Evolutionary conservation across 2,888 invertebrate genomes (phyloP).

Genomic region (Volucella zonaria): DNA sequence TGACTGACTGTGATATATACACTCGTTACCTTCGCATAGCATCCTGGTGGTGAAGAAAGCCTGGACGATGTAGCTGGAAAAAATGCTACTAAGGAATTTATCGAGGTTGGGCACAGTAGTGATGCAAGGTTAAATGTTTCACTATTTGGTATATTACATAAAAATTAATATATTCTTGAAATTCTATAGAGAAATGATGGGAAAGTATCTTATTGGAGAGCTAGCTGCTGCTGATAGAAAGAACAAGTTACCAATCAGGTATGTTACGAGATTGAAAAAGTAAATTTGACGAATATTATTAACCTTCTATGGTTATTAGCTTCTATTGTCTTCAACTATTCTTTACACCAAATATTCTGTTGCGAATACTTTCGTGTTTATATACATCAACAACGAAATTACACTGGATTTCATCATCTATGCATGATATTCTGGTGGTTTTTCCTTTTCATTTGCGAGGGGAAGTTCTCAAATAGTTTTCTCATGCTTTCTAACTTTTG

Average conservation of each 20-base stretch:
- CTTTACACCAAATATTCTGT: not conserved
- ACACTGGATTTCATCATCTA: too few species aligned
- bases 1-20: not conserved
- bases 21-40: conserved; percentile 84
- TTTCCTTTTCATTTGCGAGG: too few species aligned
- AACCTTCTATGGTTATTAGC: conserved; percentile 1
- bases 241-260: conserved; percentile 77
- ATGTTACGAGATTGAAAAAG: conserved; percentile 46
- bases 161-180: not conserved
- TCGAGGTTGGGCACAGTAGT: conserved; percentile 98
- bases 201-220: conserved; percentile 93
- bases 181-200: conserved; percentile 86
- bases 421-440: too few species aligned
- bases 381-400: too few species aligned
- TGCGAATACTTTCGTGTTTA: too few species aligned
- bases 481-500: too few species aligned
- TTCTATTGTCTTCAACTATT: not conserved
- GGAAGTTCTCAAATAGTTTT: too few species aligned
- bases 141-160: not conserved
- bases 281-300: not conserved
- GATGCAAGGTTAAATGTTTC: conserved; percentile 91
- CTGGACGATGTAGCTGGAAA: conserved; percentile 93
- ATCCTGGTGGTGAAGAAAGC: conserved; percentile 97
- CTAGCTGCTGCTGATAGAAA: conserved; percentile 87
- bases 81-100: conserved; percentile 96